Evolutionary conservation across 2,888 invertebrate genomes (phyloP).

Genomic region (Dascillus cervinus): DNA sequence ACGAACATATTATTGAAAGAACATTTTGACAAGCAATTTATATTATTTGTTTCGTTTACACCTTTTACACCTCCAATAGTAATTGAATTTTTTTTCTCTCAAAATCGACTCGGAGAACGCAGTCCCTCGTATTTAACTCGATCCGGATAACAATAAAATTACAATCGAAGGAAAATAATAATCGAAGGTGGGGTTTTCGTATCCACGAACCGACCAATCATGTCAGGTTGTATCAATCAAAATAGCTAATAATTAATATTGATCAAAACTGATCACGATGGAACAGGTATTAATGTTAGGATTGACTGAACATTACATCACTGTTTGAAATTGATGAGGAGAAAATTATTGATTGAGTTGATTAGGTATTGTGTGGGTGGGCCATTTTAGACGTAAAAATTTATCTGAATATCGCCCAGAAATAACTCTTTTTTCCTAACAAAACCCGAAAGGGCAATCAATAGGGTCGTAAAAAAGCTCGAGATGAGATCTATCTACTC

Average conservation of each 20-base stretch:
- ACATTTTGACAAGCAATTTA: slow-evolving; percentile 41
- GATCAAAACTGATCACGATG: slow-evolving; percentile 30
- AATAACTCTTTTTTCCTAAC: too few species aligned
- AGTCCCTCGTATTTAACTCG: too few species aligned
- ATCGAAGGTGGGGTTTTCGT: slow-evolving; percentile 9
- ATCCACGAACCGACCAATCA: slow-evolving; percentile 17
- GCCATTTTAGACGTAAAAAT: too few species aligned
- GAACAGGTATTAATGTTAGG: slow-evolving; percentile 33
- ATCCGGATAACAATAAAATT: too few species aligned
- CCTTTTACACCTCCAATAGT: too few species aligned
- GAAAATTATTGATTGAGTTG: slow-evolving; percentile 29
- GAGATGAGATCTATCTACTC: too few species aligned
- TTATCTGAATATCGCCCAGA: too few species aligned
- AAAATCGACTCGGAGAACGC: too few species aligned
- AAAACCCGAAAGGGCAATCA: too few species aligned
- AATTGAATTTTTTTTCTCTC: too few species aligned
- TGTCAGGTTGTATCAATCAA: slow-evolving; percentile 25
- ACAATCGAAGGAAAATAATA: too few species aligned
- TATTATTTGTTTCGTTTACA: slow-evolving; percentile 29
- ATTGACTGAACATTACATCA: slow-evolving; percentile 29
- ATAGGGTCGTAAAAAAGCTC: too few species aligned
- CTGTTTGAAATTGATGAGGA: slow-evolving; percentile 29
- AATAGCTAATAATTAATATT: slow-evolving; percentile 36
- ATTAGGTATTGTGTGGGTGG: slow-evolving; percentile 22
- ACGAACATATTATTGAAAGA: slow-evolving; percentile 44